Evolutionary conservation across 2,113 vertebrate species (phyloP), one percentile per base, ranked within the genome.

Genomic region (Marmota flaviventris): DNA sequence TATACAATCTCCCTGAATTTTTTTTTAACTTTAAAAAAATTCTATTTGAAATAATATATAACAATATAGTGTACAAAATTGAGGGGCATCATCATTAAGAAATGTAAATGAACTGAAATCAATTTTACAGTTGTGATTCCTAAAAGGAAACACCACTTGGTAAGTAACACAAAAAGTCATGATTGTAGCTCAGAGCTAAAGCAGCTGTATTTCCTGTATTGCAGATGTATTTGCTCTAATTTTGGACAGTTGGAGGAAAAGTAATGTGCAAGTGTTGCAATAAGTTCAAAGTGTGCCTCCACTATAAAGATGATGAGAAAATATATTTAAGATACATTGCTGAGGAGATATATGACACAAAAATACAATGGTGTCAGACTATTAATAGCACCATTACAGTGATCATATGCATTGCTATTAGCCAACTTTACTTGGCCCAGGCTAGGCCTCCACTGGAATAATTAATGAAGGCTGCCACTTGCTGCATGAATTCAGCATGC

Each of bases 21-120:
- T 88, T 56, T 56, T 56, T 56, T 18, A 91, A 84, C 63, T 85
- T 93, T 94, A 86, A 98, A 99, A 99, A 98, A 98, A 98, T 99
- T 99, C 99, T 99, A 99, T 99, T 99, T 99, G 99, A 99, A 99
- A 99, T 99, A 99, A 99, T 99, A 99, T 99, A 99, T 99, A 99
- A 99, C 98, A 99, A 99, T 99, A 99, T 99, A 99, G 97, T 99
- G 99, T 99, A 99, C 99, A 99, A 99, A 99, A 99, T 99, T 99
- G 98, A 98, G 99, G 99, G 99, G 99, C 99, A 99, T 98, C 98
- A 98, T 99, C 98, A 99, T 98, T 98, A 98, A 98, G 94, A 97
- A 97, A 98, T 99, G 98, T 98, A 98, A 61, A 99, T 98, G 99
- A 99, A 99, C 98, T 98, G 98, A 98, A 98, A 97, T 98, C 97